Evolutionary conservation across 2,113 vertebrate genomes (phyloP).

Genomic region (Heterotis niloticus): DNA sequence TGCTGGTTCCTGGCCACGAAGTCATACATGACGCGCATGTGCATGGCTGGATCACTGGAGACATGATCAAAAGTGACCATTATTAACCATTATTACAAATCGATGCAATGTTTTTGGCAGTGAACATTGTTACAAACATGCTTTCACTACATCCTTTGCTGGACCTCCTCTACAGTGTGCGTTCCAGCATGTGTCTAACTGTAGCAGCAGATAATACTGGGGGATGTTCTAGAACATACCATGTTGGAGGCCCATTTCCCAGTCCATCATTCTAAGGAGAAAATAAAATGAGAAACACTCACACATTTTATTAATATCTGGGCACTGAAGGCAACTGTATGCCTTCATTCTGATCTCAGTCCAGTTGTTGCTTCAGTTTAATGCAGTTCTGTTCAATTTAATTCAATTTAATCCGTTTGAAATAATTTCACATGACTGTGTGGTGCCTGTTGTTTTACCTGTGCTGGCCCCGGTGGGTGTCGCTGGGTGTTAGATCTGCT

Average conservation of each 20-base stretch:
- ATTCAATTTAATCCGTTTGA: neutral
- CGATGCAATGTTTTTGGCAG: too few relatives aligned
- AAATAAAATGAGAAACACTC: neutral
- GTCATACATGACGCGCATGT: slow-evolving; percentile 67
- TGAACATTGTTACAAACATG: too few relatives aligned
- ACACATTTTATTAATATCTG: too few relatives aligned
- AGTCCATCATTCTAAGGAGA: slow-evolving; percentile 9
- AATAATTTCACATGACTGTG: neutral
- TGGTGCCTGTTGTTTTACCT: neutral
- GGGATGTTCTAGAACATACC: slow-evolving; percentile 9
- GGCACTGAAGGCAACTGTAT: neutral
- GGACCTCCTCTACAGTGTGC: too few relatives aligned
- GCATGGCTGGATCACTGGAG: slow-evolving; percentile 26
- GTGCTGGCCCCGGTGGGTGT: neutral
- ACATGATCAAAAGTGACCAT: slow-evolving; percentile 21
- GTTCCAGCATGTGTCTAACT: neutral
- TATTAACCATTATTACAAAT: neutral
- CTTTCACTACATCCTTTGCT: too few relatives aligned
- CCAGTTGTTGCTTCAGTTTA: too few relatives aligned
- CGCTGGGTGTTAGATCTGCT: slow-evolving; percentile 52
- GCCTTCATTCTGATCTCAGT: neutral
- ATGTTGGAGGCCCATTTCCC: neutral
- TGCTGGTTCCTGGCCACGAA: slow-evolving; percentile 75
- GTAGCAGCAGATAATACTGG: neutral
- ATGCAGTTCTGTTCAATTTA: neutral